phyloP scores from a whole-genome alignment of 23 tunicate genomes.

The Pegea sp. region DNA sequence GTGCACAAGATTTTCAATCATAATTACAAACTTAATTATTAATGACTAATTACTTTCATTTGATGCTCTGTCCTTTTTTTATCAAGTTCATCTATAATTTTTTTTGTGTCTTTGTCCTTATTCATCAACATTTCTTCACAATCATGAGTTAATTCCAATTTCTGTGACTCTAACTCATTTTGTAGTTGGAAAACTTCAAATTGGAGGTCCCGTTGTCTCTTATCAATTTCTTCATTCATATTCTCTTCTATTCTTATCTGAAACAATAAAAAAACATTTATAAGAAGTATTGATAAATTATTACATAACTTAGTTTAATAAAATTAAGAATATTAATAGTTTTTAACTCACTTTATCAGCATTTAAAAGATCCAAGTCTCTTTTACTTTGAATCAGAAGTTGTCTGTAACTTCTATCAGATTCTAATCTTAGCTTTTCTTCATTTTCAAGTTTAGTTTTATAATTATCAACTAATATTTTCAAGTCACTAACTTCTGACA shows the following conservation, averaged over 20 bases:
- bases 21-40: too few relatives aligned
- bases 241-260: slow-evolving; percentile 41
- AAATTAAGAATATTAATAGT: neutral
- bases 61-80: slow-evolving; percentile 10
- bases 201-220: slow-evolving; percentile 13
- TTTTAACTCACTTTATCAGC: slow-evolving; percentile 24
- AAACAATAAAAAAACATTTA: neutral
- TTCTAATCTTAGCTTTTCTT: slow-evolving; percentile 18
- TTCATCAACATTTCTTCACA: slow-evolving; percentile 17
- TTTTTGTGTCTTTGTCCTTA: slow-evolving; percentile 13
- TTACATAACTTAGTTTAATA: neutral
- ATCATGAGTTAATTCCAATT: slow-evolving; percentile 29
- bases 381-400: slow-evolving; percentile 14
- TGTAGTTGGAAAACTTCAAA: slow-evolving; percentile 15
- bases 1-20: neutral
- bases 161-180: slow-evolving; percentile 37
- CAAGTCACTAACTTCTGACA: slow-evolving; percentile 42
- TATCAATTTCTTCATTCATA: slow-evolving; percentile 6
- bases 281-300: neutral
- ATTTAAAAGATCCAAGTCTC: slow-evolving; percentile 25
- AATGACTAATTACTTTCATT: slow-evolving; percentile 36
- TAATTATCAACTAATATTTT: slow-evolving; percentile 23
- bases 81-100: slow-evolving; percentile 8
- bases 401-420: slow-evolving; percentile 41
- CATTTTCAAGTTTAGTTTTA: slow-evolving; percentile 7